phyloP scores from a whole-genome alignment of 2,113 vertebrate genomes.

The Cervus canadensis region DNA sequence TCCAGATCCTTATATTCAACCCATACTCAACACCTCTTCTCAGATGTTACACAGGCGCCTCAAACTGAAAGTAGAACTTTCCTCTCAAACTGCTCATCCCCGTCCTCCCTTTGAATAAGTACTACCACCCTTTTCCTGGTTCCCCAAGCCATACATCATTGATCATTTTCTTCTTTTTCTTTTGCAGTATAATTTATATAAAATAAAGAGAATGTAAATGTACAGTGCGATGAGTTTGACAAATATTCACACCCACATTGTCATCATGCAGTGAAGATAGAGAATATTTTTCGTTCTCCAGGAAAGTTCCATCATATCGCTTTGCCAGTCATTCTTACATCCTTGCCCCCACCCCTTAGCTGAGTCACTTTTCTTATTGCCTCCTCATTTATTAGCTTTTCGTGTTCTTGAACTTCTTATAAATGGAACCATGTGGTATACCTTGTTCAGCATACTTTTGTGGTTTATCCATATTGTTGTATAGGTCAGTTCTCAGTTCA shows the following conservation, averaged over 20 bases:
- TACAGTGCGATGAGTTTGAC: background rate
- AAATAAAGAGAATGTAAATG: background rate
- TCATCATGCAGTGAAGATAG: background rate
- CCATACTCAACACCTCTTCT: background rate
- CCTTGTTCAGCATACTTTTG: background rate
- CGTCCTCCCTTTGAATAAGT: background rate
- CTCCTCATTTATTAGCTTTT: background rate
- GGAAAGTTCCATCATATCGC: background rate
- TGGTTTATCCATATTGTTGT: background rate
- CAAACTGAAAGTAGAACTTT: background rate
- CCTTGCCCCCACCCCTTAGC: background rate
- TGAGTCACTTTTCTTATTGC: background rate
- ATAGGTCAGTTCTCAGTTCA: background rate
- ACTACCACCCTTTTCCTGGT: background rate
- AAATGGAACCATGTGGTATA: background rate
- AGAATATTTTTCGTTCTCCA: background rate
- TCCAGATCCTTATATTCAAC: background rate
- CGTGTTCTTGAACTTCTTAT: conserved; percentile 34
- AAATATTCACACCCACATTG: background rate
- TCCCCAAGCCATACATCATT: background rate
- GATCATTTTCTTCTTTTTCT: background rate
- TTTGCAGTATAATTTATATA: background rate
- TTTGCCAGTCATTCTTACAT: background rate
- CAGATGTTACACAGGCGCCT: background rate
- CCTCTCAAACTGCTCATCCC: background rate